These are phyloP conservation scores for Caranx melampygus DNA, from an alignment of 2,113 vertebrate species.

Conservation along the genomic window DNA sequence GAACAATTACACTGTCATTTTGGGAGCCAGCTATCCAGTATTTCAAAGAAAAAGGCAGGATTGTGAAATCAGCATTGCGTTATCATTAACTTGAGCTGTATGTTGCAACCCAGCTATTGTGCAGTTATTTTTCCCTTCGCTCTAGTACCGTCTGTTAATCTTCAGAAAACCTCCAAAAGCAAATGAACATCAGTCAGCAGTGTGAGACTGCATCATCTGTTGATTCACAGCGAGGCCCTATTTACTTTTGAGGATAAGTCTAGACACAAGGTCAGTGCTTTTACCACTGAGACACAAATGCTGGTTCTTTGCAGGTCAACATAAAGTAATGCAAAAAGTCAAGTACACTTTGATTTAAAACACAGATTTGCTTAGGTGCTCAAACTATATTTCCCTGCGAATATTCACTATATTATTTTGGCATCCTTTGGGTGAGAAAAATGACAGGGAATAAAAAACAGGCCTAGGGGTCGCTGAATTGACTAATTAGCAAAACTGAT, in stretches of 20 bases:
- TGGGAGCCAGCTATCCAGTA: not conserved
- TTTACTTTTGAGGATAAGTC: slow-evolving; percentile 49
- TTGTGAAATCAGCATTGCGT: not conserved
- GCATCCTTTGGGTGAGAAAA: slow-evolving; percentile 12
- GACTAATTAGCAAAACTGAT: slow-evolving; percentile 29
- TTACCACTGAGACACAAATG: slow-evolving; percentile 12
- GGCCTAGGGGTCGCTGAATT: not conserved
- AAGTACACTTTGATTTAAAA: not conserved
- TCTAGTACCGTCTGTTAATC: not conserved
- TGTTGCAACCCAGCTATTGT: not conserved
- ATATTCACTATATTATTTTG: not conserved
- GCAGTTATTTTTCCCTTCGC: not conserved
- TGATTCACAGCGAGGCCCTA: slow-evolving; percentile 9
- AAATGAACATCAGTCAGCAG: not conserved
- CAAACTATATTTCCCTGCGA: not conserved
- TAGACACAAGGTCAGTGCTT: slow-evolving; percentile 20
- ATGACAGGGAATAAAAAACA: slow-evolving; percentile 37
- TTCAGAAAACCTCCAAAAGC: not conserved
- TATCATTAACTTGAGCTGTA: not conserved
- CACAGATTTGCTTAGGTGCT: not conserved
- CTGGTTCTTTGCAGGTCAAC: not conserved
- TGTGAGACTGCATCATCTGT: not conserved
- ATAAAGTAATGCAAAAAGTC: not conserved
- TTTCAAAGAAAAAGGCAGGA: not conserved
- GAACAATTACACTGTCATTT: not conserved